Conservation (phyloP, 2,113 vertebrate species). For the Tricholaema leucomelas region DNA sequence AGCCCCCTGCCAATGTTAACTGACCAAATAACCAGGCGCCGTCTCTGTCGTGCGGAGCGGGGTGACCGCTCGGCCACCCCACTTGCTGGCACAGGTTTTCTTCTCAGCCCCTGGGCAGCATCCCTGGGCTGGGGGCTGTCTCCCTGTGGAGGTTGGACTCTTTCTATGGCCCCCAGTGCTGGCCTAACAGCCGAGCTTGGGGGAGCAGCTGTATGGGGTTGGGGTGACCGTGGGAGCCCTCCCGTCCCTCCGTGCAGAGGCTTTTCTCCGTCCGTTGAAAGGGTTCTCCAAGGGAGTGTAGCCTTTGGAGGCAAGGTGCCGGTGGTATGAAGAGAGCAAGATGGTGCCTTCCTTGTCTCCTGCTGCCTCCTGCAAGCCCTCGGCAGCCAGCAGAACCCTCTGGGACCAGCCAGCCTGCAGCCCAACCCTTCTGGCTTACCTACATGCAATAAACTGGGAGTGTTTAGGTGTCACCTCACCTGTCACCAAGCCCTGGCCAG, state of each 20-base stretch:
- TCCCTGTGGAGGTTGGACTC: not conserved
- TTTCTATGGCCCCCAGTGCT: not conserved
- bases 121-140: not conserved
- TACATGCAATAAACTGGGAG: conserved; percentile 65
- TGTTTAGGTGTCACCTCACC: conserved; percentile 10
- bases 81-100: not conserved
- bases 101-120: not conserved
- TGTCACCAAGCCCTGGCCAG: not conserved
- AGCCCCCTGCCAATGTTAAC: conserved; percentile 41
- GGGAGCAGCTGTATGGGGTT: not conserved
- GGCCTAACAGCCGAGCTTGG: not conserved
- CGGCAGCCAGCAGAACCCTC: not conserved
- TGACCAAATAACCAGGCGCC: conserved; percentile 64
- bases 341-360: not conserved
- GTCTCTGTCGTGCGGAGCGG: not conserved
- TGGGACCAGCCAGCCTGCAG: not conserved
- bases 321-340: conserved; percentile 1
- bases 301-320: not conserved
- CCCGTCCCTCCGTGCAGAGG: not conserved
- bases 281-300: not conserved
- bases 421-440: not conserved
- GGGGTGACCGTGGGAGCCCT: not conserved
- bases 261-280: conserved; percentile 39
- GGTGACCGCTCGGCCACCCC: not conserved
- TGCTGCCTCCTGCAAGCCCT: not conserved